These are phyloP conservation scores for Mimumesa dahlbomi DNA, from an alignment of 2,888 invertebrate genomes.

Conservation along the genomic window DNA sequence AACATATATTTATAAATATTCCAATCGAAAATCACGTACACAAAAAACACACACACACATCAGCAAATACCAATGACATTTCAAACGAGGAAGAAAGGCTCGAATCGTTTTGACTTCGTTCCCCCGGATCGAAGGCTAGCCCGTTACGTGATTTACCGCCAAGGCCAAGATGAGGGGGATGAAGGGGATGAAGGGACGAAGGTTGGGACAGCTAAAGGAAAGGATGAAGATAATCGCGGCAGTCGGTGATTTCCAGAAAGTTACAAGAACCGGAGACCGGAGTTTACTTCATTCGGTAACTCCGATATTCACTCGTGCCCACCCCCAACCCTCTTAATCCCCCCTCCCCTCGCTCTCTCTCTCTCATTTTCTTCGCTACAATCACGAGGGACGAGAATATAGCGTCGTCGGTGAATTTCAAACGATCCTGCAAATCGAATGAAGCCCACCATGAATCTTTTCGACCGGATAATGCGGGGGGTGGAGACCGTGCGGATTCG, in stretches of 20 bases:
- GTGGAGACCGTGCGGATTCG: background rate
- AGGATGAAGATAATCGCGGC: no score
- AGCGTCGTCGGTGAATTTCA: conserved; percentile 63
- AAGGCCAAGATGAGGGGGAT: conserved; percentile 15
- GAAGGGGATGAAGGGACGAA: conserved; percentile 3
- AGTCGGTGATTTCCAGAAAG: no score
- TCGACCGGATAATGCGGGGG: conserved; percentile 19
- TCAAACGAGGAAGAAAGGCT: no score
- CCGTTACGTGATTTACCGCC: conserved; percentile 38
- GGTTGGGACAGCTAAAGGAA: no score
- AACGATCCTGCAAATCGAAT: conserved; percentile 69
- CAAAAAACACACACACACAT: no score
- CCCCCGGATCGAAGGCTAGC: conserved; percentile 17
- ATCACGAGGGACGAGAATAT: conserved; percentile 8
- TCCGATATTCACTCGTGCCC: no score
- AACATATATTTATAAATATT: no score
- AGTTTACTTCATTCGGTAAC: no score
- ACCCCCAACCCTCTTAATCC: conserved; percentile 16
- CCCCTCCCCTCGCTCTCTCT: conserved; percentile 6
- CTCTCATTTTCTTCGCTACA: conserved; percentile 13
- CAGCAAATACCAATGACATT: no score
- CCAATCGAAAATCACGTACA: no score
- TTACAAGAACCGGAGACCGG: no score
- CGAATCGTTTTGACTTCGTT: conserved; percentile 31
- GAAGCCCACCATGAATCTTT: conserved; percentile 68